Conservation (phyloP, 2,797 vertebrate genomes). For the Lophura swinhoii region DNA sequence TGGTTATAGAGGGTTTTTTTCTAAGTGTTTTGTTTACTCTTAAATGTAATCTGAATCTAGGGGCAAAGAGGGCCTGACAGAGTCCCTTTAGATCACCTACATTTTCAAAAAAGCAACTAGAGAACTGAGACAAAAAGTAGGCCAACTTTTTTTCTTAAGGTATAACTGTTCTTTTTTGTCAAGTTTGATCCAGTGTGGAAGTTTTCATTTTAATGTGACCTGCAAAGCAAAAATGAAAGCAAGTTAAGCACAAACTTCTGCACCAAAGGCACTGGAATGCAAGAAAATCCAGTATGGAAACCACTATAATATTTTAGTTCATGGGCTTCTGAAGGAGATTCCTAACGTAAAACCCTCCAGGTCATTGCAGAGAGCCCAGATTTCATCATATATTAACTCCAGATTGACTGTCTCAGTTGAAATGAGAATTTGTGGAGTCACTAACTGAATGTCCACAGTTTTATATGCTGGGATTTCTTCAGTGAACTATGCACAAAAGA, state of each 20-base stretch:
- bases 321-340: accelerated
- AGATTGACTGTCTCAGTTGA: neutral
- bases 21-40: neutral
- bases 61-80: neutral
- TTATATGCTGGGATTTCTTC: neutral
- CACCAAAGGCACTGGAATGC: neutral
- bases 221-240: neutral
- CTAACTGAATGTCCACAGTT: neutral
- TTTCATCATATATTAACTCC: neutral
- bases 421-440: neutral
- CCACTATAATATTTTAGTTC: neutral
- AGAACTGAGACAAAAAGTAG: constrained; percentile 34
- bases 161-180: constrained; percentile 2
- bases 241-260: neutral
- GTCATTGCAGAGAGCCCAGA: neutral
- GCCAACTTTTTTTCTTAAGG: neutral
- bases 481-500: neutral
- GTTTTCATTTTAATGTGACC: constrained; percentile 44
- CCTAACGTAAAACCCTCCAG: neutral
- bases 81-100: neutral
- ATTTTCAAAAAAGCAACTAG: neutral
- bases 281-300: neutral
- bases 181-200: neutral
- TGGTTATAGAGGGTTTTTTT: neutral
- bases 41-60: neutral